These are phyloP conservation scores for Dyspetes luteomarginatus DNA, from an alignment of 2,888 invertebrate species.

Conservation along the genomic window DNA sequence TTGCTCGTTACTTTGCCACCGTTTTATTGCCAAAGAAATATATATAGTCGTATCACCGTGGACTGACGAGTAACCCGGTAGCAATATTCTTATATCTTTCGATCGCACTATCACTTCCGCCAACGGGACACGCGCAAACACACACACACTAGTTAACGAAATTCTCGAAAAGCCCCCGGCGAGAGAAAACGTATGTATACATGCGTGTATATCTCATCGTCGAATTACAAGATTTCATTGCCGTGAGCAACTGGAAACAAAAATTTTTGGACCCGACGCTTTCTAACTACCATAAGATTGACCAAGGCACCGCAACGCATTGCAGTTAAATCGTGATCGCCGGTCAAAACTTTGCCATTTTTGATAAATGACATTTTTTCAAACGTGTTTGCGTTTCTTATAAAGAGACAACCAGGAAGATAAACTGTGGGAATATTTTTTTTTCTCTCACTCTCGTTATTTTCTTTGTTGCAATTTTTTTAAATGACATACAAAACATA, in stretches of 20 bases:
- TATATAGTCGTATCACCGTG: too few relatives aligned
- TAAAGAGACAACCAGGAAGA: too few relatives aligned
- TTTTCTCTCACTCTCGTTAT: too few relatives aligned
- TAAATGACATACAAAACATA: too few relatives aligned
- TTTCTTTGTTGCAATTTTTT: too few relatives aligned
- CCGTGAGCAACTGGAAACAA: neutral
- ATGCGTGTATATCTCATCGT: neutral
- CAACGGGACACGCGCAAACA: neutral
- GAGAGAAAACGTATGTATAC: neutral
- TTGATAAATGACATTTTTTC: too few relatives aligned
- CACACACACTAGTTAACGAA: neutral
- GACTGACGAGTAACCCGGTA: neutral
- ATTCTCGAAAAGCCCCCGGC: neutral
- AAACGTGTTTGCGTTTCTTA: too few relatives aligned
- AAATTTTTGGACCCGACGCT: neutral
- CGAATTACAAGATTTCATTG: neutral
- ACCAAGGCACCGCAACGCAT: neutral
- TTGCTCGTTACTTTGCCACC: too few relatives aligned
- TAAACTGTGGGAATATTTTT: too few relatives aligned
- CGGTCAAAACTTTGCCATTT: too few relatives aligned
- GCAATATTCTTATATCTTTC: neutral
- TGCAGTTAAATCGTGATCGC: neutral
- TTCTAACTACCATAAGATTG: neutral
- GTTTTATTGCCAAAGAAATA: too few relatives aligned
- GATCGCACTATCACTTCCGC: neutral